Percentiles rank a stretch among this genome's conserved stretches.
phyloP scores from a whole-genome alignment of 2,797 vertebrate species.

The Hoplostethus atlanticus region DNA sequence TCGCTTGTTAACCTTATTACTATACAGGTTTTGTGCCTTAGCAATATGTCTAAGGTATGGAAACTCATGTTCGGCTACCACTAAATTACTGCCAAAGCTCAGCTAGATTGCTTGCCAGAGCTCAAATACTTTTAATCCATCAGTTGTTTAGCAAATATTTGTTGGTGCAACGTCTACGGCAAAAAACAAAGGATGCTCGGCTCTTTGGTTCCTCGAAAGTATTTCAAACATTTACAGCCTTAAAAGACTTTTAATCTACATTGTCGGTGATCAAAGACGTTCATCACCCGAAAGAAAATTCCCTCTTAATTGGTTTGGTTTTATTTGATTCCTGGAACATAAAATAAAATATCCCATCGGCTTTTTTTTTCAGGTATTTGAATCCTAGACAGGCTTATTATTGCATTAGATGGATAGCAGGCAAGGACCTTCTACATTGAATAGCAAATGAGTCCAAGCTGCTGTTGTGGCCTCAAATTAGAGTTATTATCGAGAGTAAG shows the following conservation, averaged over 20 bases:
- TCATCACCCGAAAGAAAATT: constrained; percentile 10
- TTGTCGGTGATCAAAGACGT: constrained; percentile 7
- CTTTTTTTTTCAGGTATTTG: constrained; percentile 33
- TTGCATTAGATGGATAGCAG: constrained; percentile 57
- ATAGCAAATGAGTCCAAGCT: constrained; percentile 61
- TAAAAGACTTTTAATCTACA: background rate
- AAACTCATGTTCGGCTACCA: background rate
- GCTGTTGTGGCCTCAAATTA: constrained; percentile 67
- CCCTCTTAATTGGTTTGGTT: constrained; percentile 32
- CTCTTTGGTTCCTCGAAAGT: background rate
- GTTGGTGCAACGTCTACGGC: background rate
- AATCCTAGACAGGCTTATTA: constrained; percentile 49
- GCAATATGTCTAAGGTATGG: background rate
- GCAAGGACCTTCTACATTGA: constrained; percentile 50
- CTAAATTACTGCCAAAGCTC: constrained; percentile 2
- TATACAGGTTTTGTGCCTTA: constrained; percentile 1
- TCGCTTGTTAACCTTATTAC: constrained; percentile 26
- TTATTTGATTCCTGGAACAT: constrained; percentile 15
- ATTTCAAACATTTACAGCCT: background rate
- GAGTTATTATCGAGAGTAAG: constrained; percentile 69
- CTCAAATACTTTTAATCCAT: constrained; percentile 6
- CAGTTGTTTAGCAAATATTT: background rate
- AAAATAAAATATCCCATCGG: constrained; percentile 12
- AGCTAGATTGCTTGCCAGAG: constrained; percentile 3
- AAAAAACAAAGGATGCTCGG: background rate